Base-by-base conservation (phyloP, 2,888 invertebrate genomes). In the Arctia plantaginis region DNA sequence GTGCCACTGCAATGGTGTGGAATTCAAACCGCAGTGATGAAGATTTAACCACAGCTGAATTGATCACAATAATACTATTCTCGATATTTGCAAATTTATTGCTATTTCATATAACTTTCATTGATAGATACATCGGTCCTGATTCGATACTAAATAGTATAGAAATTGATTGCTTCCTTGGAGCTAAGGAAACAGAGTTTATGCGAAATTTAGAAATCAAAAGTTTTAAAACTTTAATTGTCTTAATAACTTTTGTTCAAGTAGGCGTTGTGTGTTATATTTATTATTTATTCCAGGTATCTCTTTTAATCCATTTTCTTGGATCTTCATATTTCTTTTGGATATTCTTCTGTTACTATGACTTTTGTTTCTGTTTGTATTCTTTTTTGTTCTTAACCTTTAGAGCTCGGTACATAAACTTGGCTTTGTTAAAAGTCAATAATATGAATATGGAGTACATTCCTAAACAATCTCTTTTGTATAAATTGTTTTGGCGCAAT, bases 391-490 rank as follows among this genome's bases (percentile, higher is more conserved):
- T 88, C 55, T 69, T 92, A 12, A 85, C 86, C 3, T 74, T 90
- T 55, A 87, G 94, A 80, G 81, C 86, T n/a, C 87, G 89, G 39
- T 94, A 91, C 59, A 73, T 94, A 7, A 94, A 94, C 73, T 85
- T 92, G 0, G 89, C 93, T 30, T 80, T 94, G 66, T 87, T 92
- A 73, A 93, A 92, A 80, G 74, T 83, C 1, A 88, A 89, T 2
- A 83, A 90, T 0, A 83, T 93, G 62, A 88, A 92, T 23, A 73
- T 86, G 8, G 82, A 89, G 3, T 90, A 91, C 70, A 82, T 94
- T 66, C 90, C 91, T 0, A 86, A 88, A n/a, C 86, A 89, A 74
- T 82, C 88, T 23, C 51, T 91, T 10, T 90, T 92, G 47, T 84
- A 90, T 80, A 79, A 77, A 7, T 30, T 92, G 7, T 84, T 90